These are phyloP conservation scores for Parelbella ahira DNA, from an alignment of 2,888 invertebrate genomes.

Conservation along the genomic window DNA sequence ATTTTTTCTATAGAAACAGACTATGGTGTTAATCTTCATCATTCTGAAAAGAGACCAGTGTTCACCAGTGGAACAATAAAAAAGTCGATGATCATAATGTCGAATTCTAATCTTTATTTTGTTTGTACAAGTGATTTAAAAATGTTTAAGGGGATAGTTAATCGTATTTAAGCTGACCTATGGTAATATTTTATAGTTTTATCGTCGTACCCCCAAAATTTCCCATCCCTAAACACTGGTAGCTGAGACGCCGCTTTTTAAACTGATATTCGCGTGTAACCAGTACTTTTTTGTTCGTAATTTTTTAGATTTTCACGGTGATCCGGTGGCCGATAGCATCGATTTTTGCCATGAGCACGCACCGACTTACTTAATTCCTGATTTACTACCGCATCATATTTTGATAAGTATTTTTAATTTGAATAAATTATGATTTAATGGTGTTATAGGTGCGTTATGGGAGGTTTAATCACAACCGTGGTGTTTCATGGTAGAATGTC, in stretches of 20 bases:
- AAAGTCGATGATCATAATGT: too few relatives aligned
- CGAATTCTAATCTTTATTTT: too few relatives aligned
- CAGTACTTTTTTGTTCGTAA: slow-evolving; percentile 43
- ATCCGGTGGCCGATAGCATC: slow-evolving; percentile 63
- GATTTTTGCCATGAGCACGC: slow-evolving; percentile 63
- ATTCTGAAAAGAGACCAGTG: too few relatives aligned
- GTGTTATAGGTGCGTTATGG: slow-evolving; percentile 68
- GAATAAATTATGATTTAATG: slow-evolving; percentile 80
- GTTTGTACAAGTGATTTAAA: too few relatives aligned
- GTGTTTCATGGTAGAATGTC: slow-evolving; percentile 55
- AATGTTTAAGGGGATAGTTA: too few relatives aligned
- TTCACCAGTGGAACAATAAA: too few relatives aligned
- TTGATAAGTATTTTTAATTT: slow-evolving; percentile 81
- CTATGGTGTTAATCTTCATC: too few relatives aligned
- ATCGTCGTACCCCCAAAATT: too few relatives aligned
- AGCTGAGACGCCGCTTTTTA: slow-evolving; percentile 32
- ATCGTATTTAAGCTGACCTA: too few relatives aligned
- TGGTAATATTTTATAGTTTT: too few relatives aligned
- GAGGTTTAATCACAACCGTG: slow-evolving; percentile 63
- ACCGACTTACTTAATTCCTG: slow-evolving; percentile 75
- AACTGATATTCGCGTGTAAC: slow-evolving; percentile 71
- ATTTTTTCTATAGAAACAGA: too few relatives aligned
- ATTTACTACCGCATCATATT: slow-evolving; percentile 79
- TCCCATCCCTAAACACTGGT: slow-evolving; percentile 4
- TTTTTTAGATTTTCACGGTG: slow-evolving; percentile 74